Evolutionary conservation across 2,888 invertebrate species (phyloP).

Genomic region (Digitonthophagus gazella): DNA sequence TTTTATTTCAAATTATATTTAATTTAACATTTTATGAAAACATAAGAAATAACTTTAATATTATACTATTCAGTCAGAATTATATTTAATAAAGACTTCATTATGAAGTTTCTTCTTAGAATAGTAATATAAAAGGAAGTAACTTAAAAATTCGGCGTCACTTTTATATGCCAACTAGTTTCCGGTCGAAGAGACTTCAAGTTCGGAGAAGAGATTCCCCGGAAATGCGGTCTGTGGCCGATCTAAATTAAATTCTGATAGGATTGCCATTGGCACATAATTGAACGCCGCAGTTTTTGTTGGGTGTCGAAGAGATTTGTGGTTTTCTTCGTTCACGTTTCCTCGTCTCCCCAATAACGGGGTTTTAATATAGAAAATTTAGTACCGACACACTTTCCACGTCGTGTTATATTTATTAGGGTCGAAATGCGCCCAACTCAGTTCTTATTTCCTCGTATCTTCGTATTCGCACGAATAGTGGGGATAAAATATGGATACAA

Average conservation of each 20-base stretch:
- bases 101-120: not conserved
- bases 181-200: not conserved
- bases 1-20: too few relatives aligned
- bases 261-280: not conserved
- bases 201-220: not conserved
- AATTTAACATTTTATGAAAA: too few relatives aligned
- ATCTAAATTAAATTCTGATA: not conserved
- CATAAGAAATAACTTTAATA: too few relatives aligned
- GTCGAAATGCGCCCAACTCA: too few relatives aligned
- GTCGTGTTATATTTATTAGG: too few relatives aligned
- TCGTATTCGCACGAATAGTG: not conserved
- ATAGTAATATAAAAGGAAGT: not conserved
- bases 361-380: not conserved
- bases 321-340: not conserved
- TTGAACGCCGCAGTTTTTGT: not conserved
- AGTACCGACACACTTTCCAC: not conserved
- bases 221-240: not conserved
- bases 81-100: too few relatives aligned
- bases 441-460: not conserved
- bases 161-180: not conserved
- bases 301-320: not conserved
- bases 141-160: not conserved
- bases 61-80: too few relatives aligned
- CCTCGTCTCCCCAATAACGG: not conserved
- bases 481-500: not conserved